Base-by-base conservation (phyloP, 2,113 vertebrate genomes). In the Strigops habroptila region DNA sequence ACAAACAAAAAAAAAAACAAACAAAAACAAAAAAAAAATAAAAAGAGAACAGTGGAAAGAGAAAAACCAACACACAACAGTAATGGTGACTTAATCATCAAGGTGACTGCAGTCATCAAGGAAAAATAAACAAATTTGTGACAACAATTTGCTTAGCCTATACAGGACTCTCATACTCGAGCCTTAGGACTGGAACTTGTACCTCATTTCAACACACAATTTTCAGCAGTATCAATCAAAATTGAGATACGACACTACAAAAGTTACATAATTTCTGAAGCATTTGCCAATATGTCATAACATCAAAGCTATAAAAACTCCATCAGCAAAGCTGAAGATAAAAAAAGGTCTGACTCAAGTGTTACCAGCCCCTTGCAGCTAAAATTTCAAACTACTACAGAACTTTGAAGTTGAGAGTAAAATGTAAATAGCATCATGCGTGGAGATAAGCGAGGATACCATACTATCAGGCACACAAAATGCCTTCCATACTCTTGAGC, bases 221-320 rank as follows among this genome's bases (percentile, higher is more conserved):
- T 78, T 62, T 39, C 80, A 37, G 25, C n/a, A 76, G 39, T 60
- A 69, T 70, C 14, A 41, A 35, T 49, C 70, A 93, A 97, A 87
- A 95, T 5, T 78, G 81, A 94, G 63, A 74, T 71, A 93, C 24
- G 46, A 88, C 49, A 70, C 53, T 88, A 97, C 25, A 91, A 97
- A 85, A 64, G 55, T 44, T 75, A 57, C 13, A 94, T 92, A 94
- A 51, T 81, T 95, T 92, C 51, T 71, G 63, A 97, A 91, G 67
- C 75, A 93, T 96, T 84, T 97, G 95, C 81, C 90, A 55, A 28
- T 80, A 96, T 62, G 55, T 93, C 74, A 83, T 73, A 93, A 93
- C 7, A 15, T 12, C 41, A 10, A 95, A 91, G 44, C 93, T n/a
- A 90, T 27, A 89, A 94, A 95, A 96, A 79, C 60, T 71, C 53